Percentiles rank a stretch among this genome's conserved stretches.
These are phyloP conservation scores for Danio choprae DNA, from an alignment of 2,797 vertebrate species.

Conservation along the genomic window DNA sequence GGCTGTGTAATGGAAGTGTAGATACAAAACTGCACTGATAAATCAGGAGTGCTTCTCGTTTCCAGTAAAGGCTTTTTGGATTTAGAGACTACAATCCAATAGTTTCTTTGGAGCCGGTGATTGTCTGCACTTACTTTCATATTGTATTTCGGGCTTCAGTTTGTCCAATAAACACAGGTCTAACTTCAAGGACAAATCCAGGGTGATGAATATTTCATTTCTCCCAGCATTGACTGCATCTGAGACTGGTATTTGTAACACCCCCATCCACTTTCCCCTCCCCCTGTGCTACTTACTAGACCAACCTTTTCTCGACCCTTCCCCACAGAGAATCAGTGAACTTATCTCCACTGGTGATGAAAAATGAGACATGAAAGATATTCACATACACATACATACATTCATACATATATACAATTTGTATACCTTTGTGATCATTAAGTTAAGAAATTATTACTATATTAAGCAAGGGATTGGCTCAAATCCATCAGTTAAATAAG, in stretches of 20 bases:
- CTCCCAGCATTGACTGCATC: constrained; percentile 20
- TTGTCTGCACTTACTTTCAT: constrained; percentile 21
- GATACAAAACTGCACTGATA: neutral
- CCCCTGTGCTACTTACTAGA: no score
- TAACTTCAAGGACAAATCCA: constrained; percentile 43
- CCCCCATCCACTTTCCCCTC: no score
- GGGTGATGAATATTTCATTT: constrained; percentile 57
- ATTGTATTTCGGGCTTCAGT: constrained; percentile 31
- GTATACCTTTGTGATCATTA: no score
- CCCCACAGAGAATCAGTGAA: neutral
- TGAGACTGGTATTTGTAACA: neutral
- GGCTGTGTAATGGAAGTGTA: constrained; percentile 14
- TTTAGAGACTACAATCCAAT: constrained; percentile 20
- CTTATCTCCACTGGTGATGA: neutral
- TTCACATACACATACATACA: neutral
- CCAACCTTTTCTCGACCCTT: constrained; percentile 17
- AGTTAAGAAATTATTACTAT: no score
- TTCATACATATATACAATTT: no score
- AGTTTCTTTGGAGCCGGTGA: neutral
- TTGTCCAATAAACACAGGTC: constrained; percentile 41
- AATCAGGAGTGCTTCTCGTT: neutral
- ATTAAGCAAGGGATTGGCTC: no score
- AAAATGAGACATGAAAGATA: neutral
- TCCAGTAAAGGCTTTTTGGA: constrained; percentile 23
- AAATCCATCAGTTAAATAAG: no score